These are phyloP conservation scores for Nomada ferruginata DNA, from an alignment of 2,888 invertebrate genomes.

Conservation along the genomic window DNA sequence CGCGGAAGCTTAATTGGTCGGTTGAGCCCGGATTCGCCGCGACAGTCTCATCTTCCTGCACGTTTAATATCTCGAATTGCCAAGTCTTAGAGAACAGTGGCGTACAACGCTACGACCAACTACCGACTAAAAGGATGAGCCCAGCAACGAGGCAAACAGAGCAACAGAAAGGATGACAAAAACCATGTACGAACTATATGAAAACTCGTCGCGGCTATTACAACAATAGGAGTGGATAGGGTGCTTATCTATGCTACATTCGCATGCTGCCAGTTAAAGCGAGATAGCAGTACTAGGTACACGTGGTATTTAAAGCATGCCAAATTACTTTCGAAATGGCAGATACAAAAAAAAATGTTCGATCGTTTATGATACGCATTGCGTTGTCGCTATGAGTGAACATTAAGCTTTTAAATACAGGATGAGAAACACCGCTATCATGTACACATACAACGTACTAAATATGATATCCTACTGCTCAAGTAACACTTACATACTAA, in stretches of 20 bases:
- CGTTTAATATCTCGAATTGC: slow-evolving; percentile 65
- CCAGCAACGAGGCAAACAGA: slow-evolving; percentile 18
- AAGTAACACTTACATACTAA: slow-evolving; percentile 42
- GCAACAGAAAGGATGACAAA: neutral
- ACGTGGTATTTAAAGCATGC: slow-evolving; percentile 25
- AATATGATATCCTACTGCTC: slow-evolving; percentile 22
- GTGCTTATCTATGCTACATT: slow-evolving; percentile 28
- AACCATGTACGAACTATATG: neutral
- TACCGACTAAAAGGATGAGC: slow-evolving; percentile 26
- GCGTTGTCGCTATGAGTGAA: neutral
- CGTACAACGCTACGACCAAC: slow-evolving; percentile 32
- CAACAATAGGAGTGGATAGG: neutral
- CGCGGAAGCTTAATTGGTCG: slow-evolving; percentile 93
- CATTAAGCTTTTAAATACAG: slow-evolving; percentile 19
- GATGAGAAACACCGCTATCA: slow-evolving; percentile 27
- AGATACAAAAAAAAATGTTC: neutral
- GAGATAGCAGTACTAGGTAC: slow-evolving; percentile 13
- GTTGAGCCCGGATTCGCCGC: slow-evolving; percentile 77
- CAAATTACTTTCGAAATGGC: neutral
- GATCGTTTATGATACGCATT: neutral
- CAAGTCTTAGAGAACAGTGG: slow-evolving; percentile 20
- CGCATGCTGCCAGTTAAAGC: slow-evolving; percentile 48
- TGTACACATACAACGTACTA: neutral
- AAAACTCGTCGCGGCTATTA: neutral
- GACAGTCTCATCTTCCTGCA: slow-evolving; percentile 80